Evolutionary conservation across 2,797 vertebrate species (phyloP).

Genomic region (Mormyrus proboscirostris): DNA sequence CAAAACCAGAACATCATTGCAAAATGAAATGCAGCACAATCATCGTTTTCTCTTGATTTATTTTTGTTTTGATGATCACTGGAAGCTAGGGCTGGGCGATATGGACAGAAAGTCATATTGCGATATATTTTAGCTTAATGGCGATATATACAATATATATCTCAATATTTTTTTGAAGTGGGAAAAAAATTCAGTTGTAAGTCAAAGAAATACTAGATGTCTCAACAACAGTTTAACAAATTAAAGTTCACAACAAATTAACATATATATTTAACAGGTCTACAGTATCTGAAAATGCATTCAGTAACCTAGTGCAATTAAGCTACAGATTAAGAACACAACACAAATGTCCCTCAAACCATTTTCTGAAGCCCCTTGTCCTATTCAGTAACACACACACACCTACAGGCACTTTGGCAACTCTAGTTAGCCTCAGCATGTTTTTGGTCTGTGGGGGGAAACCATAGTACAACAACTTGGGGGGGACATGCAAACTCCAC

Average conservation of each 20-base stretch:
- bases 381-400: too few relatives aligned
- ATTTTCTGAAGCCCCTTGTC: too few relatives aligned
- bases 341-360: too few relatives aligned
- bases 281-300: neutral
- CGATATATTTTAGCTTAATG: neutral
- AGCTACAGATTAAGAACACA: too few relatives aligned
- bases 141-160: neutral
- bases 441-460: too few relatives aligned
- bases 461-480: too few relatives aligned
- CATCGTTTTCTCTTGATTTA: neutral
- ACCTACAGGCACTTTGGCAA: too few relatives aligned
- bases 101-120: neutral
- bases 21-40: neutral
- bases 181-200: neutral
- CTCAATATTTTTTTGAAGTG: neutral
- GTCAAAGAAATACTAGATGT: neutral
- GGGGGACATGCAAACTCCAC: too few relatives aligned
- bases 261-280: neutral
- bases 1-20: neutral
- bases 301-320: neutral
- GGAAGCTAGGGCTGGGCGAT: neutral
- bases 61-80: neutral
- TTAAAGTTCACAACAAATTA: neutral
- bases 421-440: too few relatives aligned
- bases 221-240: neutral